Percentiles rank a stretch among this genome's conserved stretches.
phyloP scores from a whole-genome alignment of 2,797 vertebrate species.

The Cynopterus sphinx region DNA sequence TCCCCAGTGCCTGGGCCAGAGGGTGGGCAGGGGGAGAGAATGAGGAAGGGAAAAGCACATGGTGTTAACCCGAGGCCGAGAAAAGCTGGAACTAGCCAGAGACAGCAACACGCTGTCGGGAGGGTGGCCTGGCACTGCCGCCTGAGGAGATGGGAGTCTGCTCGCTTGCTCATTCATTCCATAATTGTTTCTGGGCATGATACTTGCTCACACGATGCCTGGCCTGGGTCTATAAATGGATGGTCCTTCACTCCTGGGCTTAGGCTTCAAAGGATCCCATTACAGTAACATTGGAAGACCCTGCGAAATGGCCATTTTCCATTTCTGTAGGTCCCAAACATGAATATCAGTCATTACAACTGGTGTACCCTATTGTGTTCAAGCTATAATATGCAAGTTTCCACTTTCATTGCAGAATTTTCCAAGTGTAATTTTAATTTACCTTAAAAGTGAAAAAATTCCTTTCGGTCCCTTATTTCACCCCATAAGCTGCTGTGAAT shows the following conservation, averaged over 20 bases:
- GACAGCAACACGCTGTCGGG: neutral
- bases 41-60: neutral
- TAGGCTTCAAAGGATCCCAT: neutral
- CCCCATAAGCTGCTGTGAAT: neutral
- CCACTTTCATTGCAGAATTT: neutral
- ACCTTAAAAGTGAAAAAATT: neutral
- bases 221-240: neutral
- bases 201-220: neutral
- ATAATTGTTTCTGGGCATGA: neutral
- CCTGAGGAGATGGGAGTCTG: neutral
- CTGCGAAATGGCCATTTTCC: neutral
- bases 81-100: neutral
- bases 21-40: constrained; percentile 76
- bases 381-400: neutral
- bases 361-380: neutral
- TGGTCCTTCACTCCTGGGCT: neutral
- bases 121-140: neutral
- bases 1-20: constrained; percentile 73
- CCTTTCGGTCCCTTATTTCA: neutral
- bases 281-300: neutral
- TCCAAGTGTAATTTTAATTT: neutral
- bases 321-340: neutral
- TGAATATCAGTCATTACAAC: neutral
- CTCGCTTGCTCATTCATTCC: neutral
- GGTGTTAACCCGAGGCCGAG: neutral